Conservation (phyloP, 35 echinoderm and acorn worm species). For the Anneissia japonica region DNA sequence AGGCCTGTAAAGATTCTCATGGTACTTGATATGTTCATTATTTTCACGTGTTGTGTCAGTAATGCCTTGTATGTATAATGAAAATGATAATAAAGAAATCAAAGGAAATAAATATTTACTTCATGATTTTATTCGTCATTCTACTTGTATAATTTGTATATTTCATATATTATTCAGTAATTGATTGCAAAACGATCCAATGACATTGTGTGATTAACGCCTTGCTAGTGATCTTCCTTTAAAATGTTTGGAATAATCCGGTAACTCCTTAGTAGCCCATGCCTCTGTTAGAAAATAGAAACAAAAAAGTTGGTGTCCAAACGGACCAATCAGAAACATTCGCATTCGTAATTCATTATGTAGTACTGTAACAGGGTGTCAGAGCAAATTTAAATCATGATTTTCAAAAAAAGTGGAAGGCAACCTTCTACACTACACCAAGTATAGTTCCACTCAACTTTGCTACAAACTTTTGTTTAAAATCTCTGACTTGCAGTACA, state of each 20-base stretch:
- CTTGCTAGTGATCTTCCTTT: no score
- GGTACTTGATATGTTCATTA: neutral
- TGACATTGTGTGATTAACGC: no score
- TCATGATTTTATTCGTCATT: neutral
- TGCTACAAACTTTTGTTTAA: neutral
- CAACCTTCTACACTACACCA: neutral
- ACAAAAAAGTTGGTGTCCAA: neutral
- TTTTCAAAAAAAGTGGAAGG: neutral
- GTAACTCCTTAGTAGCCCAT: neutral
- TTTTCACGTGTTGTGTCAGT: neutral
- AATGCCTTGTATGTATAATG: neutral
- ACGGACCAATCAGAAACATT: neutral
- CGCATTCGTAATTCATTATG: slow-evolving; percentile 9
- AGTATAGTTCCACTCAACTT: neutral
- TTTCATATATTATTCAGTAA: no score
- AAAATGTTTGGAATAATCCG: no score
- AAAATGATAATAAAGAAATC: neutral
- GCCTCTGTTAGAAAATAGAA: neutral
- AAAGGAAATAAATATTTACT: neutral
- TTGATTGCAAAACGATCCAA: no score
- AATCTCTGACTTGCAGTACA: neutral
- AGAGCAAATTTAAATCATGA: neutral
- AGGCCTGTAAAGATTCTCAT: neutral
- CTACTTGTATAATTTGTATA: neutral
- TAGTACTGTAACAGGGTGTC: slow-evolving; percentile 10